Evolutionary conservation across 2,888 invertebrate genomes (phyloP), one percentile per base, ranked within the genome.

Genomic region (Monochamus alternatus): DNA sequence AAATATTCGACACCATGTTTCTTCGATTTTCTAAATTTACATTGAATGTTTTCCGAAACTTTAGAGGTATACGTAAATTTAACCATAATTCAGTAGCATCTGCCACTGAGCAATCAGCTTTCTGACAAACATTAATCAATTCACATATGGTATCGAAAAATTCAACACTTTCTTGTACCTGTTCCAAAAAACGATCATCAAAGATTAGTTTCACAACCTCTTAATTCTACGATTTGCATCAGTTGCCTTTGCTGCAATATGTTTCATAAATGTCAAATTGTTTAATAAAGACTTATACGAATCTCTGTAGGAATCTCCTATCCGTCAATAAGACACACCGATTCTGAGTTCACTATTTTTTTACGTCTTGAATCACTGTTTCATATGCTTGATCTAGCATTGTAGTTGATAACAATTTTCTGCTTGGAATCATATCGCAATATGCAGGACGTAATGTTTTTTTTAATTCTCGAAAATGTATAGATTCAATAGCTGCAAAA

Each of bases 401-500:
- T 3, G 9, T 51, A 51, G 51, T 51, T 12, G 51, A 51, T n/a
- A 51, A n/a, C n/a, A 12, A 3, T 51, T 51, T 51, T n/a, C n/a
- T 9, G 12, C 51, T n/a, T 12, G 51, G 51, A 12, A 51, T 51
- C 51, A 12, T 51, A 12, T 12, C 9, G 3, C 12, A 9, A 51
- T 51, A 51, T 12, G 9, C 9, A n/a, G 12, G 9, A 3, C n/a
- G 51, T 51, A 51, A 51, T 9, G 51, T 3, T 3, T n/a, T n/a
- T 12, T 5, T 51, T n/a, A 51, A 12, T 12, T 51, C n/a, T 51
- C 8, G 9, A 51, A 51, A 51, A 51, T 51, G 74, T 51, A n/a
- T 62, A 5, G 52, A 76, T 14, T 67, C 76, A 10, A 47, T 78
- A 2, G 22, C 80, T 31, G 75, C 77, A 1, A 78, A 80, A 63